Evolutionary conservation across 2,797 vertebrate species (phyloP).

Genomic region (Eutrigla gurnardus): DNA sequence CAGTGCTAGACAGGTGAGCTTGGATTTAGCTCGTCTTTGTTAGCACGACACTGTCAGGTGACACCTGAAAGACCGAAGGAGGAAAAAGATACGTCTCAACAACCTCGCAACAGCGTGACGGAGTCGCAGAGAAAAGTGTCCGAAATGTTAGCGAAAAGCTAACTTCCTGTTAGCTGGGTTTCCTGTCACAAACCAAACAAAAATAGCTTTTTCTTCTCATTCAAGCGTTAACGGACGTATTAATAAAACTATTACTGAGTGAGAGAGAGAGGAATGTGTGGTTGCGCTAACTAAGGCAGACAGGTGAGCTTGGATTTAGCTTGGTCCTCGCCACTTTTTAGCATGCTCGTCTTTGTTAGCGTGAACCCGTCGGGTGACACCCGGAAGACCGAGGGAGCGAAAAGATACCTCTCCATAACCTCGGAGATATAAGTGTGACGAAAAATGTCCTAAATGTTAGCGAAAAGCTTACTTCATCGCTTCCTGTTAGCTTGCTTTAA

Average conservation of each 20-base stretch:
- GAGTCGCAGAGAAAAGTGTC: background rate
- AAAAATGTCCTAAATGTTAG: constrained; percentile 15
- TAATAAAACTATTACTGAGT: constrained; percentile 24
- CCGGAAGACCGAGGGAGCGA: constrained; percentile 27
- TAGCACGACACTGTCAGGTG: constrained; percentile 27
- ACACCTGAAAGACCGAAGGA: constrained; percentile 38
- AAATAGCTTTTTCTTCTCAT: constrained; percentile 40
- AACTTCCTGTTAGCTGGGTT: constrained; percentile 28
- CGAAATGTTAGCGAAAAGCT: constrained; percentile 15
- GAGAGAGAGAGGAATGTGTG: too few species aligned
- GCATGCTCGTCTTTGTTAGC: constrained; percentile 45
- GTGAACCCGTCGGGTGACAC: constrained; percentile 37
- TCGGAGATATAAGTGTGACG: background rate
- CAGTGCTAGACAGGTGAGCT: constrained; percentile 75
- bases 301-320: too few species aligned
- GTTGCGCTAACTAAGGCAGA: too few species aligned
- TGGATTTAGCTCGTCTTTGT: constrained; percentile 57
- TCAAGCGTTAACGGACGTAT: constrained; percentile 17
- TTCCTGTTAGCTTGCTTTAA: constrained; percentile 30
- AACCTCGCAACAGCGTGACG: constrained; percentile 6
- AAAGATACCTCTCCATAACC: constrained; percentile 24
- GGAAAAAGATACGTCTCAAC: constrained; percentile 11
- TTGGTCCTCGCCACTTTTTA: constrained; percentile 35
- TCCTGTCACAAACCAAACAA: constrained; percentile 11
- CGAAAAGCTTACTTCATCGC: background rate